Base-by-base conservation (phyloP, 2,888 invertebrate species). In the Drosophila borealis region DNA sequence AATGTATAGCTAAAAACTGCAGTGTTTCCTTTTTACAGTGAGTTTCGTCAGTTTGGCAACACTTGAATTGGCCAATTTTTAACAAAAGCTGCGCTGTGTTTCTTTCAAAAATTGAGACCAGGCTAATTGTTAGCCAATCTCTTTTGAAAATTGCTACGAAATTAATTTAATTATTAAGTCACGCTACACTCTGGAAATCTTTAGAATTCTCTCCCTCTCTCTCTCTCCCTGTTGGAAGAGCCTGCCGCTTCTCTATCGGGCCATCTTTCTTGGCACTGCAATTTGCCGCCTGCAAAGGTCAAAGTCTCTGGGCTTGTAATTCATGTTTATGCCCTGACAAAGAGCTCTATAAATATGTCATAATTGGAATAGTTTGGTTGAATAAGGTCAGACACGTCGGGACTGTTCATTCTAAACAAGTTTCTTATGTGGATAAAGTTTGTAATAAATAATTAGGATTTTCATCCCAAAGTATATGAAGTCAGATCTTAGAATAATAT, bases 251-350 rank as follows among this genome's bases (percentile, higher is more conserved):
- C n/a, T 54, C 25, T 9, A 51, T 53, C 25, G 6, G 25, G 36
- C 14, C 14, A 17, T 56, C 34, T 25, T 56, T 56, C 36, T 53
- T 37, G 54, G 54, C 17, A 37, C 56, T 56, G 56, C 56, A 56
- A 25, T 36, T 51, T 33, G 6, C 33, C n/a, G 5, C 21, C 6
- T 21, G 25, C 37, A 51, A 51, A 56, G 56, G 53, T 56, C 56
- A 25, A 13, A 10, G 50, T 6, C 13, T 25, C 10, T 17, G 25
- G 17, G 4, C 25, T 53, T 53, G 10, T 37, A 56, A 56, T 37
- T 56, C 41, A 41, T 10, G 8, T 41, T 41, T 17, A 17, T 41
- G 17, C 41, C 9, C 41, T 10, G 9, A 41, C 17, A 17, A 10
- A 17, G 14, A 4, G 17, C 10, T 10, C 2, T 17, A 10, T 41